Conservation (phyloP, 2,888 invertebrate genomes). For the Mantis religiosa region DNA sequence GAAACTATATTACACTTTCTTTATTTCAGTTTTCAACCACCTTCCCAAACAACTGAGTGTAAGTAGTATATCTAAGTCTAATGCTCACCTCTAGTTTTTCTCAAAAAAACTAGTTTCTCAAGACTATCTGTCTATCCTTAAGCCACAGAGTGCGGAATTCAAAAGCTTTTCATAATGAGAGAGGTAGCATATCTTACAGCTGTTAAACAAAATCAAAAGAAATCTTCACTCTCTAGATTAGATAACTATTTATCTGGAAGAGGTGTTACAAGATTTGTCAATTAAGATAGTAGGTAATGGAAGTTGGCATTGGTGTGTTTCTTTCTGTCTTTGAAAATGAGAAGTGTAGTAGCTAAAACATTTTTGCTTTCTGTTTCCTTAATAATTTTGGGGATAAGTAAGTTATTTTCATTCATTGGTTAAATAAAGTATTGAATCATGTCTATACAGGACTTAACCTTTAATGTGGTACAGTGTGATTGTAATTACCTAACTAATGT, state of each 20-base stretch:
- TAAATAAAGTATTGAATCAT: background rate
- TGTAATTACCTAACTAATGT: background rate
- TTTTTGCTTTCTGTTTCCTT: constrained; percentile 1
- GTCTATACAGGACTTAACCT: no score
- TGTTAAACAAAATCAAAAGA: background rate
- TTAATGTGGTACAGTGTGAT: no score
- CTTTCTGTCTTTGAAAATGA: constrained; percentile 19
- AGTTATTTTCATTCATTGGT: background rate
- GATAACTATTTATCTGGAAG: background rate
- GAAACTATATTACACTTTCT: no score
- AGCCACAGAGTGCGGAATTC: no score
- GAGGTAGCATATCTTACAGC: background rate
- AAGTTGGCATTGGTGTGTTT: background rate
- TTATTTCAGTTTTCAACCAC: no score
- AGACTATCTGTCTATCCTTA: no score
- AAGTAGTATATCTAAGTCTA: no score
- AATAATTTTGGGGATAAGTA: constrained; percentile 12
- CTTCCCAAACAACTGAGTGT: no score
- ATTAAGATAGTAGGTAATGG: background rate
- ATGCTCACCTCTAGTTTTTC: no score
- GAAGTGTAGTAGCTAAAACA: background rate
- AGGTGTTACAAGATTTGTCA: background rate
- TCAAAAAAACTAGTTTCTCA: no score
- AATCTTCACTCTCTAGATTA: background rate
- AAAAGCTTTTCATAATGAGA: no score